phyloP scores from a whole-genome alignment of 2,888 invertebrate genomes.

The Calameuta idolon region DNA sequence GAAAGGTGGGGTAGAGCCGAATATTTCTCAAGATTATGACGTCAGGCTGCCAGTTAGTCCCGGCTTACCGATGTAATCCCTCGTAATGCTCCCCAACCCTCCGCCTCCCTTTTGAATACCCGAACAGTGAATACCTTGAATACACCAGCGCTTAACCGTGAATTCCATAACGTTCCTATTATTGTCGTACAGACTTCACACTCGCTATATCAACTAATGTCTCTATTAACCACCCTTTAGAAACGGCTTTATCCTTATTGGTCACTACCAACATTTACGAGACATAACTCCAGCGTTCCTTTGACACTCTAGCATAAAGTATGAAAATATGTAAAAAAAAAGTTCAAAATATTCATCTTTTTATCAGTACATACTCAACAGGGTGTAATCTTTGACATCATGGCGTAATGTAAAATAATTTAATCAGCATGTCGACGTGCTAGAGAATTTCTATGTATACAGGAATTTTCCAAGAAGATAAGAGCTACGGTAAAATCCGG shows the following conservation, averaged over 20 bases:
- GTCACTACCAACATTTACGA: neutral
- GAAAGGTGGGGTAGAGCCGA: constrained; percentile 38
- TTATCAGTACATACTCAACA: neutral
- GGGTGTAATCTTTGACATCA: neutral
- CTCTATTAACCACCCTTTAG: neutral
- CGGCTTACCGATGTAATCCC: constrained; percentile 66
- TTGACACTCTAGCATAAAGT: neutral
- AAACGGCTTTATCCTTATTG: neutral
- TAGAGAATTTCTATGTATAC: neutral
- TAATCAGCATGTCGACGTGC: neutral
- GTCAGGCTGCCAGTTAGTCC: constrained; percentile 63
- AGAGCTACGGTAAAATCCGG: neutral
- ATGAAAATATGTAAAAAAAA: neutral
- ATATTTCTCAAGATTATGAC: constrained; percentile 66
- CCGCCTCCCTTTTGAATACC: constrained; percentile 3
- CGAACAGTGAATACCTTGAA: neutral
- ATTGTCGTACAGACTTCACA: neutral
- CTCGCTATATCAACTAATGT: neutral
- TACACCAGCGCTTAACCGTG: neutral
- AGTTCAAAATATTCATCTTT: neutral
- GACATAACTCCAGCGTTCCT: neutral
- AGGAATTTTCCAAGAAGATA: neutral
- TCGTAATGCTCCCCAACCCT: constrained; percentile 51
- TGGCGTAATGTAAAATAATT: neutral
- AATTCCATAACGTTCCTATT: neutral